A percentile compares a stretch with the other conserved stretches of the same genome.
Evolutionary conservation across 2,797 vertebrate species (phyloP).

Genomic region (Microhierax caerulescens): DNA sequence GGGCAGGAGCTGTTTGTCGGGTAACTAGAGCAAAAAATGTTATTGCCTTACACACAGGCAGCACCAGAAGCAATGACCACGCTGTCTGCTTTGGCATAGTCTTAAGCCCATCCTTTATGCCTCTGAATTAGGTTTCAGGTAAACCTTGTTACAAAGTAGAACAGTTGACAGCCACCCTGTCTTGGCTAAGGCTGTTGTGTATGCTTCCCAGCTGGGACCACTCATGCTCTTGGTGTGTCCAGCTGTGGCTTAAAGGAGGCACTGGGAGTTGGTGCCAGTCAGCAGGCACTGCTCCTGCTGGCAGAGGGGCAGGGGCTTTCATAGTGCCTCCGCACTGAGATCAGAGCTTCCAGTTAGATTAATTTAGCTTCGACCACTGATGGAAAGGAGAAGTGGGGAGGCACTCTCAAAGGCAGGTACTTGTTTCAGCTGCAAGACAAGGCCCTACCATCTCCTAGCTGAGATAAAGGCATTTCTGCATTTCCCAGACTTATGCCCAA

Average conservation of each 20-base stretch:
- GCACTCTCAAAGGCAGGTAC: neutral
- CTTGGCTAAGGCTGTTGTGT: neutral
- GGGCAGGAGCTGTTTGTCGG: neutral
- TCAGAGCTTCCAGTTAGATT: neutral
- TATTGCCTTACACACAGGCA: neutral
- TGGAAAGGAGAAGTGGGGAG: neutral
- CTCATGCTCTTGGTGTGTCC: neutral
- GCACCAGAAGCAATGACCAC: fast-evolving
- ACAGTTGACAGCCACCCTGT: neutral
- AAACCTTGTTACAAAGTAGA: neutral
- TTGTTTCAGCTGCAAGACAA: neutral
- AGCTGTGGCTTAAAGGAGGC: neutral
- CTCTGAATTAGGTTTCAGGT: neutral
- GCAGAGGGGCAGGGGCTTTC: neutral
- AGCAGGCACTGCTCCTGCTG: fast-evolving
- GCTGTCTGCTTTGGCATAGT: neutral
- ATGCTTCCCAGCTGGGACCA: neutral
- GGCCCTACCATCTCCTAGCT: neutral
- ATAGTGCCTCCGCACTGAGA: neutral
- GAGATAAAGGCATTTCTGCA: neutral
- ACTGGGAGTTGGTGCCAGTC: neutral
- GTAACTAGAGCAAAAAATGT: neutral
- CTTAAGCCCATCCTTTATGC: neutral
- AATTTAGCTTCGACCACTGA: neutral
- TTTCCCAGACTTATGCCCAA: neutral